Conservation (phyloP, 2,797 vertebrate genomes). For the Geotrypetes seraphini region DNA sequence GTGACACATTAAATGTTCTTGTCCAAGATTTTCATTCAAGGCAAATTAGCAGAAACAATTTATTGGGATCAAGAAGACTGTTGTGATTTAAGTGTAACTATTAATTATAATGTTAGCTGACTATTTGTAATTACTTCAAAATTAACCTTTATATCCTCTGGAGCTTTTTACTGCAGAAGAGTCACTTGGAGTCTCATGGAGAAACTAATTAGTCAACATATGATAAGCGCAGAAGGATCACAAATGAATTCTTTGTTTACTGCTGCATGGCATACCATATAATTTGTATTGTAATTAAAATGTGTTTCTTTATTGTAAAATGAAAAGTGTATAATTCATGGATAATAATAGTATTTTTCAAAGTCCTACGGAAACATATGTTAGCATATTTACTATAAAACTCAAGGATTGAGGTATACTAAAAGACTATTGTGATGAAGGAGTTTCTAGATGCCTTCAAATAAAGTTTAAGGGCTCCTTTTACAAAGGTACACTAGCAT, state of each 20-base stretch:
- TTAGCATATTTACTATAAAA: constrained; percentile 7
- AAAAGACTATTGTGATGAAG: too few species aligned
- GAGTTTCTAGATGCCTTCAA: too few species aligned
- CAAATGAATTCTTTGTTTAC: constrained; percentile 71
- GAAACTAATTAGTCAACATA: constrained; percentile 75
- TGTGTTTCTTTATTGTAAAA: constrained; percentile 31
- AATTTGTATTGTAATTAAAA: constrained; percentile 73
- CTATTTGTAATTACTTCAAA: constrained; percentile 51
- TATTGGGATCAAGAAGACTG: constrained; percentile 22
- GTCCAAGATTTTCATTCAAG: constrained; percentile 10
- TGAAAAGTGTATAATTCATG: constrained; percentile 30
- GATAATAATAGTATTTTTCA: constrained; percentile 24
- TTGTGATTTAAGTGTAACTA: constrained; percentile 39
- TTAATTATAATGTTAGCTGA: constrained; percentile 41
- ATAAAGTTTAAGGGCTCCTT: too few species aligned
- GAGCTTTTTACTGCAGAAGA: constrained; percentile 54
- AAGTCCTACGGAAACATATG: constrained; percentile 6
- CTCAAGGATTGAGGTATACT: neutral
- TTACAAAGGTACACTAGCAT: too few species aligned
- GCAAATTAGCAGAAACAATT: constrained; percentile 44
- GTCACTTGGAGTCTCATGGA: constrained; percentile 50
- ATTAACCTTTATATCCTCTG: constrained; percentile 56
- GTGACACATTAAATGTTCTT: constrained; percentile 9
- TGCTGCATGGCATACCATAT: constrained; percentile 52
- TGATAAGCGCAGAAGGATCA: constrained; percentile 58